Conservation (phyloP, 2,888 invertebrate genomes). For the Exocentrus adspersus region DNA sequence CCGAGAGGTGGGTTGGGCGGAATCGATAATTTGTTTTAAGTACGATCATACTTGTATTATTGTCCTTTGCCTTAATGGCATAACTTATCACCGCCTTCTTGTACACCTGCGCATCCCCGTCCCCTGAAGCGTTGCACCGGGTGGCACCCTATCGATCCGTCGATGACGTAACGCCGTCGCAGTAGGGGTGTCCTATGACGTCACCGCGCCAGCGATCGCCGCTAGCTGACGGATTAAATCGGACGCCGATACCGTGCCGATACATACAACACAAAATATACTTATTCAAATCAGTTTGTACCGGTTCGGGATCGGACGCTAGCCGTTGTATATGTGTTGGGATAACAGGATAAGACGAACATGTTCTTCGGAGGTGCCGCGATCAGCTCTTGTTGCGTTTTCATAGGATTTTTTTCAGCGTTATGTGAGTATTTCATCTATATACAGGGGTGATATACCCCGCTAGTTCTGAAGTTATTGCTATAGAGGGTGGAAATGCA, state of each 20-base stretch:
- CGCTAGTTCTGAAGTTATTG: no score
- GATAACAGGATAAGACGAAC: slow-evolving; percentile 15
- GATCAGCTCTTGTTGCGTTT: not conserved
- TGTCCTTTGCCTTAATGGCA: no score
- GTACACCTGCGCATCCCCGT: slow-evolving; percentile 9
- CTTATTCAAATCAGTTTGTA: slow-evolving; percentile 14
- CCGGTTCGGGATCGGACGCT: slow-evolving; percentile 9
- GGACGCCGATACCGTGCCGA: no score
- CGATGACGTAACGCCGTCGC: slow-evolving; percentile 22
- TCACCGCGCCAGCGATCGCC: slow-evolving; percentile 9
- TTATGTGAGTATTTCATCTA: slow-evolving; percentile 20
- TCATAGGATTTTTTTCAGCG: slow-evolving; percentile 6
- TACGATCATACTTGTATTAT: no score
- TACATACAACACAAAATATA: slow-evolving; percentile 6
- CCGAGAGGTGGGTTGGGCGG: no score
- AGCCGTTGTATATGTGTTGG: slow-evolving; percentile 28
- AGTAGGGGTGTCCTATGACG: slow-evolving; percentile 18
- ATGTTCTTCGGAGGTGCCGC: slow-evolving; percentile 19
- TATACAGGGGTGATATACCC: no score
- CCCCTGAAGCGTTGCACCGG: slow-evolving; percentile 20
- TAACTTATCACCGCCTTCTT: no score
- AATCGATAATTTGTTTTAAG: no score
- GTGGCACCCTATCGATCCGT: slow-evolving; percentile 18
- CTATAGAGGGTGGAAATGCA: no score
- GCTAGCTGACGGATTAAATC: slow-evolving; percentile 13